These are phyloP conservation scores for Psittacus erithacus DNA, from an alignment of 2,113 vertebrate genomes.

Conservation along the genomic window DNA sequence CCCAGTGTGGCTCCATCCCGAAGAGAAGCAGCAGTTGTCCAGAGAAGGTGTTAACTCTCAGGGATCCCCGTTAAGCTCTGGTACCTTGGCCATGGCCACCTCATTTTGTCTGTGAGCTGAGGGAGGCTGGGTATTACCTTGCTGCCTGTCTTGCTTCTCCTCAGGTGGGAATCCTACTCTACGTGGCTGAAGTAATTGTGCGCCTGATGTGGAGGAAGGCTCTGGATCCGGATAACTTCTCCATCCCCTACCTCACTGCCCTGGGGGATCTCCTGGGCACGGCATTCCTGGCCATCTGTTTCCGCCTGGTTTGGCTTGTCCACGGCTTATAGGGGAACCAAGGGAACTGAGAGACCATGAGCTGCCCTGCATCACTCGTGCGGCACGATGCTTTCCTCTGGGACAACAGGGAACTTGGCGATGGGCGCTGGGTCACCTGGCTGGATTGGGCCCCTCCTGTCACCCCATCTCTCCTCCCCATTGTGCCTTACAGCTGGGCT, in stretches of 20 bases:
- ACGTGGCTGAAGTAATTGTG: conserved; percentile 88
- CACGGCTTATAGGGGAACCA: background rate
- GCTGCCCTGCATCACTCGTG: background rate
- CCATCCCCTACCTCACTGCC: conserved; percentile 97
- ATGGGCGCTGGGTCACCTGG: background rate
- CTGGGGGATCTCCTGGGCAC: conserved; percentile 94
- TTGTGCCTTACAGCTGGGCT: conserved; percentile 35
- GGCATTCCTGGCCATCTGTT: conserved; percentile 88
- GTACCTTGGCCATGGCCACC: fast-evolving
- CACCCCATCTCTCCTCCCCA: background rate
- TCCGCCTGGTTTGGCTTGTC: conserved; percentile 70
- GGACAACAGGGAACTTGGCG: background rate
- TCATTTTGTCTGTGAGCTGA: background rate
- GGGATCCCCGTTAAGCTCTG: background rate
- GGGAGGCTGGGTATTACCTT: background rate
- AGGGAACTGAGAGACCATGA: background rate
- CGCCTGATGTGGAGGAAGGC: conserved; percentile 87
- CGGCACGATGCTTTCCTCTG: background rate
- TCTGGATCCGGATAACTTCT: conserved; percentile 94
- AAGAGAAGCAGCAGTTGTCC: fast-evolving
- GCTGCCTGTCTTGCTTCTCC: background rate
- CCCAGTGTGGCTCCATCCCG: background rate
- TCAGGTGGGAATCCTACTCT: conserved; percentile 91
- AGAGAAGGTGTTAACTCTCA: background rate
- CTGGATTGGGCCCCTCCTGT: background rate